Conservation (phyloP, 2,888 invertebrate genomes). For the Volucella bombylans region DNA sequence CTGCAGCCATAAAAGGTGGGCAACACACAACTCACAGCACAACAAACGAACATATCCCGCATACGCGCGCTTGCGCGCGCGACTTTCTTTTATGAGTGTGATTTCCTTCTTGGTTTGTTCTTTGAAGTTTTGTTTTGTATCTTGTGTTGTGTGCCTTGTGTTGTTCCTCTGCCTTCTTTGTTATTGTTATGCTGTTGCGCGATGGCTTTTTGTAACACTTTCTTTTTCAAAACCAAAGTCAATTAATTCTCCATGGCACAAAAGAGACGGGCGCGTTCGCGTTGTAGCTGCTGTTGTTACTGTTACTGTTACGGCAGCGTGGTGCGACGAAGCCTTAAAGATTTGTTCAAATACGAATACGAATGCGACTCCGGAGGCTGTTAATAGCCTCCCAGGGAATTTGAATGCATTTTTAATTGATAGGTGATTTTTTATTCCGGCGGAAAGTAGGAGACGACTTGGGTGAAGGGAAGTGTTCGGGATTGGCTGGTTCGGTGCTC, state of each 20-base stretch:
- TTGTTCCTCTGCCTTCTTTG: constrained; percentile 18
- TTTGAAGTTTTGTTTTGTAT: constrained; percentile 13
- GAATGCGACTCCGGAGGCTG: constrained; percentile 9
- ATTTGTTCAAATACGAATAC: constrained; percentile 7
- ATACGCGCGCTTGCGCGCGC: constrained; percentile 4
- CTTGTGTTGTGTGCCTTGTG: too few relatives aligned
- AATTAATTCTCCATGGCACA: constrained; percentile 63
- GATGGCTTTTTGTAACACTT: constrained; percentile 73
- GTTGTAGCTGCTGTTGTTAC: not conserved
- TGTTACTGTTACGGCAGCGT: too few relatives aligned
- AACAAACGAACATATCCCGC: not conserved
- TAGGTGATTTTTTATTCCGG: constrained; percentile 57
- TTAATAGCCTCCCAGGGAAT: constrained; percentile 64
- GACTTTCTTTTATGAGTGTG: constrained; percentile 68
- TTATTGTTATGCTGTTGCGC: constrained; percentile 33
- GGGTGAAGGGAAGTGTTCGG: not conserved
- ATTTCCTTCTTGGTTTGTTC: constrained; percentile 46
- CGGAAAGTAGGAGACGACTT: constrained; percentile 19
- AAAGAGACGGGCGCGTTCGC: not conserved
- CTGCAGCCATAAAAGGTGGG: not conserved
- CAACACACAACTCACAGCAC: not conserved
- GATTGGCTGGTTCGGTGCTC: too few relatives aligned
- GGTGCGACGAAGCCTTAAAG: not conserved
- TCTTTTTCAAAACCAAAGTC: constrained; percentile 69
- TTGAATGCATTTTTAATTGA: constrained; percentile 71